Percentiles rank a stretch among this genome's conserved stretches.
These are phyloP conservation scores for Crioceris asparagi DNA, from an alignment of 2,888 invertebrate genomes.

Conservation along the genomic window DNA sequence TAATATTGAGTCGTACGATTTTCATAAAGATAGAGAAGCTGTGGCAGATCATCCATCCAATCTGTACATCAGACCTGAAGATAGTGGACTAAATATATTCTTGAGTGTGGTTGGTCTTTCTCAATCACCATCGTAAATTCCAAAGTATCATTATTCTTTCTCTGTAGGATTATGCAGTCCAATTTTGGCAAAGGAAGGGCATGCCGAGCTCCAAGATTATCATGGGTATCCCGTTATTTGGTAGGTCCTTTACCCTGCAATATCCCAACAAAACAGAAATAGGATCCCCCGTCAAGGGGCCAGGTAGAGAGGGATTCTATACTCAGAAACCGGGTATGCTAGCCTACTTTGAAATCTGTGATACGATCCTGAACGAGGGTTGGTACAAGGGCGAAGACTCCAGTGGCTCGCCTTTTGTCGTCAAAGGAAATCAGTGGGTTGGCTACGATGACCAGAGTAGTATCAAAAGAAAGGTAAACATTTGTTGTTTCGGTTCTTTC, in stretches of 20 bases:
- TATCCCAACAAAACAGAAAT: slow-evolving; percentile 41
- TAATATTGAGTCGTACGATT: slow-evolving; percentile 56
- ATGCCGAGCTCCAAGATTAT: slow-evolving; percentile 57
- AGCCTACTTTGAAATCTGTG: slow-evolving; percentile 61
- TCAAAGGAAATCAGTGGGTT: slow-evolving; percentile 69
- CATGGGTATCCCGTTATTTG: slow-evolving; percentile 63
- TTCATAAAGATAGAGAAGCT: slow-evolving; percentile 39
- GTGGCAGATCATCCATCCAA: slow-evolving; percentile 43
- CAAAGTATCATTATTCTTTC: background rate
- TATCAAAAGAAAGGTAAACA: slow-evolving; percentile 50
- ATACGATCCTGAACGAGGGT: slow-evolving; percentile 33
- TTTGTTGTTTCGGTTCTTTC: background rate
- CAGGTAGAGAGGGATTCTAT: slow-evolving; percentile 54
- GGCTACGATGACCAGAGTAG: slow-evolving; percentile 63
- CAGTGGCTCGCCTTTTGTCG: slow-evolving; percentile 52
- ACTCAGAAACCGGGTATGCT: slow-evolving; percentile 58
- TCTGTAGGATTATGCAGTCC: slow-evolving; percentile 53
- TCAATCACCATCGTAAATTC: background rate
- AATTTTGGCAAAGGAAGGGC: slow-evolving; percentile 53
- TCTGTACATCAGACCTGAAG: slow-evolving; percentile 40
- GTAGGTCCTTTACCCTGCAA: slow-evolving; percentile 57
- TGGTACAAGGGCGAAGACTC: slow-evolving; percentile 20
- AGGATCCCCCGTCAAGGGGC: slow-evolving; percentile 49
- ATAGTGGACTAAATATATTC: slow-evolving; percentile 42
- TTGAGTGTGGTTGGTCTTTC: slow-evolving; percentile 41